phyloP scores from a whole-genome alignment of 2,113 vertebrate species.

The Nothobranchius kuhntae region DNA sequence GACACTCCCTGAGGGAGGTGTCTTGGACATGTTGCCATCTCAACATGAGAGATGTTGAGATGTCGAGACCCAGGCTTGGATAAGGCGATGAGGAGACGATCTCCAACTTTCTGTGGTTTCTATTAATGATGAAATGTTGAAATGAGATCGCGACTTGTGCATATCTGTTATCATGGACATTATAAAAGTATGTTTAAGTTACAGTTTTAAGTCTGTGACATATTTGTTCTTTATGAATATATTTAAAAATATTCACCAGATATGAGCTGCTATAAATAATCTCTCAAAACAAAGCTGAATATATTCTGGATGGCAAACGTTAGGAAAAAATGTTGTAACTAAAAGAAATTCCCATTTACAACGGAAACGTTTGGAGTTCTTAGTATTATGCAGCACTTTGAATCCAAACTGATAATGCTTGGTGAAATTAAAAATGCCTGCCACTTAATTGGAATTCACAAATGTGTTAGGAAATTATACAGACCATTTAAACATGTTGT shows the following conservation, averaged over 20 bases:
- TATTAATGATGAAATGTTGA: too few species aligned
- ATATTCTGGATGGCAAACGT: too few species aligned
- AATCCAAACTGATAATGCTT: conserved; percentile 17
- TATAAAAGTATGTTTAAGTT: too few species aligned
- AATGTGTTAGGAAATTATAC: conserved; percentile 35
- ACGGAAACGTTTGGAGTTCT: conserved; percentile 1
- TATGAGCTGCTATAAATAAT: not conserved
- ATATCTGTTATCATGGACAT: too few species aligned
- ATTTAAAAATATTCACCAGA: not conserved
- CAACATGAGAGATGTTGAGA: too few species aligned
- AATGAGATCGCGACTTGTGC: too few species aligned
- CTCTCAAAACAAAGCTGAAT: not conserved
- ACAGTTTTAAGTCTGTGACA: not conserved
- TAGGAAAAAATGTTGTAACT: not conserved
- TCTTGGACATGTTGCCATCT: too few species aligned
- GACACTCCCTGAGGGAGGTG: too few species aligned
- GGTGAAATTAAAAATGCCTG: conserved; percentile 28
- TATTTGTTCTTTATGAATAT: not conserved
- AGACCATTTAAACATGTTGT: conserved; percentile 6
- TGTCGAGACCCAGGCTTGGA: too few species aligned
- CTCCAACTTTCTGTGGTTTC: too few species aligned
- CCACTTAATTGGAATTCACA: conserved; percentile 12
- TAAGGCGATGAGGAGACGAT: too few species aligned
- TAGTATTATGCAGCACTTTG: not conserved
- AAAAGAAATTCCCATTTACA: not conserved